Evolutionary conservation across 2,888 invertebrate species (phyloP), one percentile per base, ranked within the genome.

Genomic region (Drosophila sordidapex): DNA sequence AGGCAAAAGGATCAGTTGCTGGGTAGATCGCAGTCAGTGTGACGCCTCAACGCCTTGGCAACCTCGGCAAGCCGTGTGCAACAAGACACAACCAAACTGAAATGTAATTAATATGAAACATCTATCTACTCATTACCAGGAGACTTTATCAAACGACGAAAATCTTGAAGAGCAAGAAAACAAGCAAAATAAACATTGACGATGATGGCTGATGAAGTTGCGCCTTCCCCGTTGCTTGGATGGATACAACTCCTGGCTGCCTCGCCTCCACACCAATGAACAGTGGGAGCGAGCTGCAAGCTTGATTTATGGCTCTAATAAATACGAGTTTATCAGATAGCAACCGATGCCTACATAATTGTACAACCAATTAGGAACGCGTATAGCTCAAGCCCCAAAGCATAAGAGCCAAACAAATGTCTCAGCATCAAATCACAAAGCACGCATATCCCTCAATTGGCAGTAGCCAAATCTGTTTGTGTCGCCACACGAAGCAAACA

Each of bases 241-340:
- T 21, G 13, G 46, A 46, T 46, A 46, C 46, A 46, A 15, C 15
- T 25, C 8, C 25, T 25, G 46, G 4, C 15, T 7, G 33, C 38
- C 38, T 35, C 25, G 25, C 25, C 25, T 25, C 25, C 43, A 21
- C 21, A 1, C 5, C 43, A 76, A 73, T 67, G 58, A 56, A 36
- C 54, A 43, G 54, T 46, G 15, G 46, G 15, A 46, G 56, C 40
- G 15, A 46, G 58, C 40, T 62, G 66, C 73, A 81, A 83, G 78
- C 87, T 81, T 87, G 86, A 90, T 84, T 87, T 84, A 89, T 86
- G 76, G 74, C 81, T 78, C 74, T 89, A 90, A 90, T 90, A 90
- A 90, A 87, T 89, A 89, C 84, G 81, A 89, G 89, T 87, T 86
- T 90, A 91, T 90, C 91, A 90, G 84, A 75, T 58, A 76, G 81